Evolutionary conservation across 2,113 vertebrate genomes (phyloP), one percentile per base, ranked within the genome.

Genomic region (Pitta sordida): DNA sequence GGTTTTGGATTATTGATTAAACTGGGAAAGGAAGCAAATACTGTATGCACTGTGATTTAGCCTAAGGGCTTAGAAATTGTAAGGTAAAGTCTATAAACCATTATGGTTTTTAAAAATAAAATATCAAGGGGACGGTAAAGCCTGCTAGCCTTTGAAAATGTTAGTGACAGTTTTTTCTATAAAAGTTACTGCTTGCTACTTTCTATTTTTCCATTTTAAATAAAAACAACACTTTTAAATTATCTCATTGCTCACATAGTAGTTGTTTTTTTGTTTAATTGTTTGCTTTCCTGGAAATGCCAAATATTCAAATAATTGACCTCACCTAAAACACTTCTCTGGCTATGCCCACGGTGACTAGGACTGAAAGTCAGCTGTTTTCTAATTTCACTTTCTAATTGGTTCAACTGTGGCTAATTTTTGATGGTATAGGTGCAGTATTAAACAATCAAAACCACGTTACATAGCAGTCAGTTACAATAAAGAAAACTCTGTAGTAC

Each of bases 41-140:
- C 5, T 71, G 14, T 14, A 3, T 44, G 18, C 18, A 11, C 4
- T 44, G 4, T 49, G 29, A 3, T 39, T 64, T 48, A 60, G 14
- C 12, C 69, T 9, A 86, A 49, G 7, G 3, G 11, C 43, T 80
- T 9, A 48, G 30, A 60, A 78, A 90, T 62, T 10, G 9, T 24
- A 64, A 60, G 5, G 11, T 37, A n/a, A 83, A 74, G 13, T 46
- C 32, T 82, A 36, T 27, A 68, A 88, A 79, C 8, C 2, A 7
- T 70, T 46, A n/a, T 43, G 15, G 39, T 19, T 62, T n/a, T 14
- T 27, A 15, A 62, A 49, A 81, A 55, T 3, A n/a, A 73, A 51
- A 1, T 4, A 44, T 9, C 27, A 1, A 44, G 6, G 2, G 3
- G 16, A 43, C 2, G 2, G 10, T 60, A 69, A 76, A 83, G 16